Evolutionary conservation across 2,113 vertebrate species (phyloP), one percentile per base, ranked within the genome.

Genomic region (Entelurus aequoreus): DNA sequence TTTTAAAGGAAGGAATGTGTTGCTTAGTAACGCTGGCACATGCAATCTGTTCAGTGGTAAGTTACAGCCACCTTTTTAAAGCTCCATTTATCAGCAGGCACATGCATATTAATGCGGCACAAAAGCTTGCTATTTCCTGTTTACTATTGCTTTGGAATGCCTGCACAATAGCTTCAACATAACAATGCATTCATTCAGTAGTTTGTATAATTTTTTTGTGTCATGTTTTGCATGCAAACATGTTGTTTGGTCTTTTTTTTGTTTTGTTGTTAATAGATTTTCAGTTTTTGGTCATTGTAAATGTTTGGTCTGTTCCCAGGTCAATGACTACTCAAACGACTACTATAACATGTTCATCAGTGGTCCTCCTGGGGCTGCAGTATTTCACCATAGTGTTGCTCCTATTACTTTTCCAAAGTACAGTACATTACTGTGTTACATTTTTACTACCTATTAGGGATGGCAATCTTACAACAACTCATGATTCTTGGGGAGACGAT

Each of bases 1-100:
- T 83, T 82, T 87, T 79, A 75, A 80, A 82, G 68, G 63, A 72
- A 69, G 73, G 77, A 65, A 66, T 52, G 49, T 60, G 76, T 87
- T 83, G 81, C 85, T 66, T 86, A 73, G 86, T 76, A 83, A 85
- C 80, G 0, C 47, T 40, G 65, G 61, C 60, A 64, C 48, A 4
- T 56, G 60, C 56, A 65, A 62, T 79, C 62, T 55, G 62, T 68
- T 75, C 66, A 62, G 61, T 35, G 46, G 72, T 72, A 74, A 75
- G 58, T 65, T 73, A 65, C 0, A 66, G 62, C 48, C 37, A 66
- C 19, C 46, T 38, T 62, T 28, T 57, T 64, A 5, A 35, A 28
- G 65, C 46, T 59, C 38, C 13, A 60, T 74, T 66, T 69, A 60
- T 72, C 47, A 63, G 60, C 4, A 2, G 42, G 51, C 37, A 73